A percentile compares a stretch with the other conserved stretches of the same genome.
phyloP scores from a whole-genome alignment of 2,113 vertebrate genomes.

The Sceloporus undulatus region DNA sequence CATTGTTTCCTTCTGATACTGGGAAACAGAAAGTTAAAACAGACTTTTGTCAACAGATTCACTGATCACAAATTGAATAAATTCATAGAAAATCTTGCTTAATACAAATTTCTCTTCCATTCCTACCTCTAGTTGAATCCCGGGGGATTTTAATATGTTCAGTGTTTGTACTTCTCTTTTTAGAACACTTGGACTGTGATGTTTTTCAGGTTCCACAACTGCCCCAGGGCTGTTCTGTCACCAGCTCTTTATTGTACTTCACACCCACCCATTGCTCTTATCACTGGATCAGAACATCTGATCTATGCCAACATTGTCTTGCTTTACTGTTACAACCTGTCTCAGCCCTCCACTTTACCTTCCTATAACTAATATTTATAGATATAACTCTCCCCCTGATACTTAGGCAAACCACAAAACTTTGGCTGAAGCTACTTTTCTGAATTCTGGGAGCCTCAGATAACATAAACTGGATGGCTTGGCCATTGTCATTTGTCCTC shows the following conservation, averaged over 20 bases:
- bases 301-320: not conserved
- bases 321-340: not conserved
- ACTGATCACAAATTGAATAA: no score
- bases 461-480: not conserved
- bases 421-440: not conserved
- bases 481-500: not conserved
- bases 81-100: no score
- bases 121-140: no score
- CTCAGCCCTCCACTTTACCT: not conserved
- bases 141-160: no score
- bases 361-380: not conserved
- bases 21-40: no score
- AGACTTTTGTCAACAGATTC: no score
- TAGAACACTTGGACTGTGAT: not conserved
- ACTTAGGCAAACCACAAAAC: not conserved
- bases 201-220: not conserved
- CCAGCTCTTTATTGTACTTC: not conserved
- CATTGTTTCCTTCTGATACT: no score
- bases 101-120: no score
- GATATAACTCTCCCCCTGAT: not conserved
- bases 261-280: not conserved
- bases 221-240: constrained; percentile 4
- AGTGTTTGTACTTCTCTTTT: not conserved
- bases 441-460: not conserved
- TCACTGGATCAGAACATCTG: not conserved